Conservation (phyloP, 2,113 vertebrate genomes). For the Tragelaphus strepsiceros region DNA sequence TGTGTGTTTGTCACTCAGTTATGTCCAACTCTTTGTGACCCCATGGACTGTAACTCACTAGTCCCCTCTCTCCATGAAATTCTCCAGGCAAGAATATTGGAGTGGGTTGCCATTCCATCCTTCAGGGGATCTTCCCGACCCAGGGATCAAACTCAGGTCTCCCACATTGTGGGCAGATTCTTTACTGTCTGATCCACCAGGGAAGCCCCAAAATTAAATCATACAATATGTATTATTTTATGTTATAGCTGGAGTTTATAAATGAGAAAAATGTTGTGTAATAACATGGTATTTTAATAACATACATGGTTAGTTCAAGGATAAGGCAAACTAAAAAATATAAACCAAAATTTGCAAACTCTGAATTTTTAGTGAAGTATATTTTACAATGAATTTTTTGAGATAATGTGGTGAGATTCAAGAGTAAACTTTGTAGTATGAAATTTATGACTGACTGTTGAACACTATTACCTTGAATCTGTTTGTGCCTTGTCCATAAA, state of each 20-base stretch:
- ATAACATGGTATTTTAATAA: background rate
- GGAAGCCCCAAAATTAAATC: background rate
- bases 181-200: background rate
- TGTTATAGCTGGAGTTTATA: background rate
- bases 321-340: background rate
- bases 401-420: background rate
- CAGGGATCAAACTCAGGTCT: background rate
- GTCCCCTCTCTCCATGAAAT: background rate
- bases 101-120: background rate
- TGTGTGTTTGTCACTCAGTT: background rate
- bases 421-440: background rate
- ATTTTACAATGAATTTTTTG: background rate
- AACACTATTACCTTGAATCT: background rate
- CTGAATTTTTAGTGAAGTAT: background rate
- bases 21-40: background rate
- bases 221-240: background rate
- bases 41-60: background rate
- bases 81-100: background rate
- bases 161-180: background rate
- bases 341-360: background rate
- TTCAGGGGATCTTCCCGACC: fast-evolving
- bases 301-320: background rate
- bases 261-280: background rate
- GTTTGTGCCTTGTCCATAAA: background rate
- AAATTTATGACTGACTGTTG: slow-evolving; percentile 34